phyloP scores from a whole-genome alignment of 2,888 invertebrate species.

The Homarus gammarus region DNA sequence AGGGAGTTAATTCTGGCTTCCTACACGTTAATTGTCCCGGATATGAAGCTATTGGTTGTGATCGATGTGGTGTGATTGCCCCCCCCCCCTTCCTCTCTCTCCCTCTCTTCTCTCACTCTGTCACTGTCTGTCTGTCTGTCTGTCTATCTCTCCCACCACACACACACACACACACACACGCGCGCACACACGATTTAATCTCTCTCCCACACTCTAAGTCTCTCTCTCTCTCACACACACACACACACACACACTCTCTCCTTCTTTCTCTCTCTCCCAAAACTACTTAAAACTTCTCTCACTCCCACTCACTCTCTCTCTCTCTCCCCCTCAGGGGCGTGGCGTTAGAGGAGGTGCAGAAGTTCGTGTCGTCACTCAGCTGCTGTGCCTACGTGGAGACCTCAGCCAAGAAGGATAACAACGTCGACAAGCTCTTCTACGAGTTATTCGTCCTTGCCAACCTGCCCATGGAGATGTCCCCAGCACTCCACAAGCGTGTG shows the following conservation, averaged over 20 bases:
- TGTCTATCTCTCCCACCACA: not conserved
- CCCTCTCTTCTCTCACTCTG: not conserved
- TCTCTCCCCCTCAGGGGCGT: slow-evolving; percentile 83
- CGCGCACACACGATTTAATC: not conserved
- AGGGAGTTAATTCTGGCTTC: no score
- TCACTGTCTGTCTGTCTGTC: not conserved
- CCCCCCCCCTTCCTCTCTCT: not conserved
- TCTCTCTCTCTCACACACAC: not conserved
- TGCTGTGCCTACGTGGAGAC: slow-evolving; percentile 90
- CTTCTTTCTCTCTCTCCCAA: slow-evolving; percentile 11
- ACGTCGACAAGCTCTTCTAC: slow-evolving; percentile 91
- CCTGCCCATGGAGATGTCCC: slow-evolving; percentile 92
- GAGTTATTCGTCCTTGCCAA: slow-evolving; percentile 90
- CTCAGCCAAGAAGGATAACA: slow-evolving; percentile 89
- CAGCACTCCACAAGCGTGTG: slow-evolving; percentile 90
- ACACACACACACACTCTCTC: slow-evolving; percentile 1
- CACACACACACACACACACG: not conserved
- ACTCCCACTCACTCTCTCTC: not conserved
- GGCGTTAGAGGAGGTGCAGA: slow-evolving; percentile 87
- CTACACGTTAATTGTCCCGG: no score
- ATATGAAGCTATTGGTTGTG: no score
- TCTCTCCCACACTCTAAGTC: not conserved
- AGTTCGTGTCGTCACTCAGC: slow-evolving; percentile 89
- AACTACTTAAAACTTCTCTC: not conserved
- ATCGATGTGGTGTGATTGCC: no score